Base-by-base conservation (phyloP, 1,140 invertebrate genomes). In the Drosophila burlai region DNA sequence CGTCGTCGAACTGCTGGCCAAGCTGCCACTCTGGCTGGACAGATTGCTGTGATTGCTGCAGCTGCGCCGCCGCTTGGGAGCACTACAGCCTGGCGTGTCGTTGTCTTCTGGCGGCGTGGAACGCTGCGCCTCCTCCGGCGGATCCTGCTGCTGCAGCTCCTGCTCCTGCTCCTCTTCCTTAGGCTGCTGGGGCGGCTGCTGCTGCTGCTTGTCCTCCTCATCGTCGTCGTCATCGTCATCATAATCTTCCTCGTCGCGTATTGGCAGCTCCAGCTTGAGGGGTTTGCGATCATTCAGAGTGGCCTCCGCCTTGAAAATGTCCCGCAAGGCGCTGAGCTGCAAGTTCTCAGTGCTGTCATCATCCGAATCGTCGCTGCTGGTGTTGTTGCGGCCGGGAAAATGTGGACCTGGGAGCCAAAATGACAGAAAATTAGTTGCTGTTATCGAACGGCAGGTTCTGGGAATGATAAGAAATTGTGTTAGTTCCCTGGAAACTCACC, bases 291-390 rank as follows among this genome's bases (percentile, higher is more conserved):
- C 82, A 34, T 77, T 77, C 42, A 65, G 50, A 15, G 54, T 43
- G 6, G 59, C 79, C 47, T 86, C 76, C 13, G 81, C 68, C 29
- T 84, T 81, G 1, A 89, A 42, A 10, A 62, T 81, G 9, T 62
- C 81, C 0, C 81, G 58, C 62, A 87, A 54, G 1, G 73, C 73
- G 47, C 85, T 87, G 0, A 87, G 65, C 54, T 58, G 58, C 1
- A 89, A 16, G 31, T 86, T 86, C 6, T 65, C 83, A 3, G 60
- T 69, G 71, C 83, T 87, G 47, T 81, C 68, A 26, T 64, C 75
- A 29, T 72, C 77, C 9, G 73, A 67, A 16, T 57, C 71, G 50
- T 63, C 60, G 47, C 46, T 68, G 60, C 50, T 71, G 29, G 42
- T 78, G 43, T 47, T 64, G 7, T 26, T 76, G 29, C 42, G 54